Percentiles rank a stretch among this genome's conserved stretches.
Evolutionary conservation across 2,113 vertebrate genomes (phyloP).

Genomic region (Toxotes jaculatrix): DNA sequence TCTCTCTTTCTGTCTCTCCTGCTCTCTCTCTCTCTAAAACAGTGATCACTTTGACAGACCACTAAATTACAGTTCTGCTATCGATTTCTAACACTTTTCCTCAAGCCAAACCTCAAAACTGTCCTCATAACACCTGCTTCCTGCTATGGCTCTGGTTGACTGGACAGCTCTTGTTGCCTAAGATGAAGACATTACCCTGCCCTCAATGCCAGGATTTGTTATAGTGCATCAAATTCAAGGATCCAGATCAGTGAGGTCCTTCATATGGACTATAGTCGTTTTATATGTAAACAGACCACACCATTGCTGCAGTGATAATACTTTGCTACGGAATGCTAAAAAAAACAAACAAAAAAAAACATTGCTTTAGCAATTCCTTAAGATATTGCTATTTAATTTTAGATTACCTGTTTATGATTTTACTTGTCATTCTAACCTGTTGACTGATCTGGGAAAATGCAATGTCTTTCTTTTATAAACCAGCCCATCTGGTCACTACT

Average conservation of each 20-base stretch:
- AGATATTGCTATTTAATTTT: neutral
- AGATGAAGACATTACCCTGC: neutral
- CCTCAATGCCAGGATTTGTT: neutral
- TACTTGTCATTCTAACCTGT: neutral
- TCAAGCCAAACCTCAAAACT: conserved; percentile 29
- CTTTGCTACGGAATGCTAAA: neutral
- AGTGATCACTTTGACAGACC: conserved; percentile 6
- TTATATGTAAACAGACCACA: neutral
- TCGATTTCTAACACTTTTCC: conserved; percentile 18
- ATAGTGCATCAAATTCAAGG: neutral
- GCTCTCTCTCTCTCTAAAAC: neutral
- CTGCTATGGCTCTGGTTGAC: neutral
- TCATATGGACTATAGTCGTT: neutral
- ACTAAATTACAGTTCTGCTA: conserved; percentile 18
- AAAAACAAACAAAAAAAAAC: too few relatives aligned
- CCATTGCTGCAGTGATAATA: neutral
- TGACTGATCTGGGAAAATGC: neutral
- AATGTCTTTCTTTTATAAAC: neutral
- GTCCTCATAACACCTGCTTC: neutral
- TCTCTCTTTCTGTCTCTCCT: neutral
- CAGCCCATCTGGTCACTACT: too few relatives aligned
- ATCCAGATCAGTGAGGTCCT: neutral
- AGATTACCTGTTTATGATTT: neutral
- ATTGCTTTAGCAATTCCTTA: neutral
- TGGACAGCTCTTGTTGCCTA: neutral